A percentile compares a stretch with the other conserved stretches of the same genome.
phyloP scores from a whole-genome alignment of 1,140 invertebrate genomes.

The Mya arenaria region DNA sequence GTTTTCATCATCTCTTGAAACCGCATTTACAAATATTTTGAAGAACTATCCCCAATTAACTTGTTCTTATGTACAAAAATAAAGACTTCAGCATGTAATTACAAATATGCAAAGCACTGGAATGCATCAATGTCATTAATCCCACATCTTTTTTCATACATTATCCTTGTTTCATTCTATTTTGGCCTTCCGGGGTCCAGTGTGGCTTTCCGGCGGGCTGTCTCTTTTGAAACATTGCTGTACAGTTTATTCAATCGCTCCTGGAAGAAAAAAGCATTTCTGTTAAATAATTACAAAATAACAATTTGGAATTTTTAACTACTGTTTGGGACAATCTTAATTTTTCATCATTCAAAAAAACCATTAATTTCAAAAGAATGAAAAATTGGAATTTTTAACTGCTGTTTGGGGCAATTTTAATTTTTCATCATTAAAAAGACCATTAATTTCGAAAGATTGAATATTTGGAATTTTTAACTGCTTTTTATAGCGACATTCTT shows the following conservation, averaged over 20 bases:
- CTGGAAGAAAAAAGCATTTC: conserved; percentile 77
- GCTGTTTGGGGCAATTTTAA: background rate
- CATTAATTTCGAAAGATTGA: background rate
- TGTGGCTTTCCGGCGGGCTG: conserved; percentile 87
- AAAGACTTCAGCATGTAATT: background rate
- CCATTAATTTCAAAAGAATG: background rate
- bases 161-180: background rate
- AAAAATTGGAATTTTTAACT: background rate
- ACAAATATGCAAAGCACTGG: background rate
- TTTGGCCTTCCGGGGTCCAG: conserved; percentile 76
- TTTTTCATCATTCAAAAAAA: background rate
- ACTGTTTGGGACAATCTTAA: background rate
- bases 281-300: background rate
- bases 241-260: conserved; percentile 93
- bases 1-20: background rate
- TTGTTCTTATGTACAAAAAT: background rate
- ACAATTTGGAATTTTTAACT: no score
- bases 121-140: background rate
- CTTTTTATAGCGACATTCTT: no score
- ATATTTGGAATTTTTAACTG: no score
- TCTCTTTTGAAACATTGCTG: conserved; percentile 90
- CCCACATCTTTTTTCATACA: background rate
- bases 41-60: background rate
- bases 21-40: background rate
- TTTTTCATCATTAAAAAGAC: background rate